Evolutionary conservation across 2,888 invertebrate species (phyloP).

Genomic region (Mesorhabditis sp.): DNA sequence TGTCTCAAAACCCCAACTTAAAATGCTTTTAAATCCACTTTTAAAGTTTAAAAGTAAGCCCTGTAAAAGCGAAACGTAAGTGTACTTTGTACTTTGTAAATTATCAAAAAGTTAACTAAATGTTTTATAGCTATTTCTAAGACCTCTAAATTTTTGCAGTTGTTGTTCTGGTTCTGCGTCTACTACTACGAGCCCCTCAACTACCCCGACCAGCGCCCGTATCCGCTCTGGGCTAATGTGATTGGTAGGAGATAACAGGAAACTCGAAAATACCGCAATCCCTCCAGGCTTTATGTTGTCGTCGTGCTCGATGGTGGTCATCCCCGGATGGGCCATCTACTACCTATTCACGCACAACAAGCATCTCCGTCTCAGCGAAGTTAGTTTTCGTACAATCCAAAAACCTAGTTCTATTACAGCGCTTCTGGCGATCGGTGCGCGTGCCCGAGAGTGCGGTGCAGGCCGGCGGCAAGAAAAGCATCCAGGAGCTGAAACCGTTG

Average conservation of each 20-base stretch:
- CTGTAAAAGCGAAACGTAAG: background rate
- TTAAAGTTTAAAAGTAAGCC: background rate
- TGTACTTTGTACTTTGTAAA: background rate
- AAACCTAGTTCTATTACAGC: background rate
- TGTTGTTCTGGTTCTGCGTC: constrained; percentile 79
- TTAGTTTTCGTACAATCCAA: constrained; percentile 8
- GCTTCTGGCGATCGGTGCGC: background rate
- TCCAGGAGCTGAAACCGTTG: background rate
- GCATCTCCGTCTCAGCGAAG: constrained; percentile 41
- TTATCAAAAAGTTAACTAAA: background rate
- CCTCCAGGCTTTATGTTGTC: constrained; percentile 78
- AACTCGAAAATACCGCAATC: constrained; percentile 70
- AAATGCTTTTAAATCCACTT: background rate
- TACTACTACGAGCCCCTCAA: constrained; percentile 75
- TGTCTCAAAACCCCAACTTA: background rate
- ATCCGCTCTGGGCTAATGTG: constrained; percentile 64
- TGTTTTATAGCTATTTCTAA: background rate
- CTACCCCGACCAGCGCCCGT: constrained; percentile 69
- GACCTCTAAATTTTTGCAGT: constrained; percentile 61
- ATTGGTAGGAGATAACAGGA: constrained; percentile 19
- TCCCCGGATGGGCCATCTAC: constrained; percentile 79
- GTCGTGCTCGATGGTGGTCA: constrained; percentile 78
- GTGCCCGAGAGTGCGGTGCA: background rate
- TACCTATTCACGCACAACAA: constrained; percentile 61
- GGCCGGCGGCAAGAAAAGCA: background rate